Conservation (phyloP, 2,888 invertebrate species). For the Lasius platythorax region DNA sequence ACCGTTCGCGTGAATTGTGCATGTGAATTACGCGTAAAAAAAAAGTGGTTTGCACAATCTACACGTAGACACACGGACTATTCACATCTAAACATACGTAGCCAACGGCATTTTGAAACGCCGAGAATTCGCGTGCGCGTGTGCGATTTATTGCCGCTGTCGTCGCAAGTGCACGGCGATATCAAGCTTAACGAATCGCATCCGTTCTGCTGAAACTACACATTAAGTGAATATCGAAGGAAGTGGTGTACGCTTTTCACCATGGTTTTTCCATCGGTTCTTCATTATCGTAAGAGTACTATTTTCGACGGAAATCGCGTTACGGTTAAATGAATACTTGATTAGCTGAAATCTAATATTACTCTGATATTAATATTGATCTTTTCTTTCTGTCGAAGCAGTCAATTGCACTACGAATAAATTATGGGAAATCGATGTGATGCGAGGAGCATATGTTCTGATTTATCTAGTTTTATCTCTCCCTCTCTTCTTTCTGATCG, state of each 20-base stretch:
- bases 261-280: not conserved
- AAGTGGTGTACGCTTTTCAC: not conserved
- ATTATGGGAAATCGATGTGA: not conserved
- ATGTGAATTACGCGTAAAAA: slow-evolving; percentile 45
- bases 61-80: slow-evolving; percentile 19
- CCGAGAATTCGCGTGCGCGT: slow-evolving; percentile 47
- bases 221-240: slow-evolving; percentile 51
- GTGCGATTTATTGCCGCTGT: slow-evolving; percentile 46
- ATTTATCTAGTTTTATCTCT: not conserved
- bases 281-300: not conserved
- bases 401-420: not conserved
- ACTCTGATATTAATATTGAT: not conserved
- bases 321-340: not conserved
- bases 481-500: not conserved
- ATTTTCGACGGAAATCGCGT: not conserved
- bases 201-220: slow-evolving; percentile 43
- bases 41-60: slow-evolving; percentile 22
- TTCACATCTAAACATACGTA: slow-evolving; percentile 21
- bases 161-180: slow-evolving; percentile 47
- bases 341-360: slow-evolving; percentile 10
- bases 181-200: slow-evolving; percentile 55
- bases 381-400: not conserved
- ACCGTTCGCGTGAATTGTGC: slow-evolving; percentile 41
- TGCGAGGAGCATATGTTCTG: not conserved
- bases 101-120: slow-evolving; percentile 25